Conservation (phyloP, 2,888 invertebrate genomes). For the Panzeria rudis region DNA sequence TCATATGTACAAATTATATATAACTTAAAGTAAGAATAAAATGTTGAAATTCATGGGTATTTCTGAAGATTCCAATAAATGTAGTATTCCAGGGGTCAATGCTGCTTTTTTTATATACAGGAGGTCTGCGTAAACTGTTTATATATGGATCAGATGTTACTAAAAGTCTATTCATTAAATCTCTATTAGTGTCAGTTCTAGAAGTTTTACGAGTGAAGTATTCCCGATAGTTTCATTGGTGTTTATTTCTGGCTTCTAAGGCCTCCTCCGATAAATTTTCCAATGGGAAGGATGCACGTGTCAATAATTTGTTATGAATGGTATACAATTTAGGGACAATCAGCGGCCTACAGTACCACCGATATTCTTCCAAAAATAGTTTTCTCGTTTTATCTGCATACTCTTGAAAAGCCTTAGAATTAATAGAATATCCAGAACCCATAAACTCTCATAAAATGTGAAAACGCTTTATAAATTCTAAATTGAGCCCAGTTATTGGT, state of each 20-base stretch:
- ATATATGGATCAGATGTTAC: not conserved
- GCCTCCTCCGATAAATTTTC: constrained; percentile 10
- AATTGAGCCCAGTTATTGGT: no score
- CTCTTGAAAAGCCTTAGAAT: no score
- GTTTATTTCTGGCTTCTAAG: no score
- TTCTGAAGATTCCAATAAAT: constrained; percentile 9
- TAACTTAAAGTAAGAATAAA: not conserved
- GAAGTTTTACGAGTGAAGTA: constrained; percentile 1
- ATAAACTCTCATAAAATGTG: no score
- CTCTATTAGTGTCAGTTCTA: constrained; percentile 7
- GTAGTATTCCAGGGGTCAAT: not conserved
- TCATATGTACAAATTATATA: constrained; percentile 4
- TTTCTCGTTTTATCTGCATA: no score
- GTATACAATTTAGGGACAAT: not conserved
- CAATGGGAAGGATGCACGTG: constrained; percentile 10
- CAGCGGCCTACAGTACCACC: not conserved
- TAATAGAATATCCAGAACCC: no score
- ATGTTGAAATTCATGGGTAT: constrained; percentile 1
- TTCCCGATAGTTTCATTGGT: no score
- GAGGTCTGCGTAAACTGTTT: no score
- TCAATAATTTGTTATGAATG: constrained; percentile 6
- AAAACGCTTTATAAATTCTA: no score
- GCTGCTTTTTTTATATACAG: no score
- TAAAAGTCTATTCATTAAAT: not conserved
- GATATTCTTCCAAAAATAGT: constrained; percentile 22